Evolutionary conservation across 1,140 invertebrate species (phyloP).

Genomic region (Conus betulinus): DNA sequence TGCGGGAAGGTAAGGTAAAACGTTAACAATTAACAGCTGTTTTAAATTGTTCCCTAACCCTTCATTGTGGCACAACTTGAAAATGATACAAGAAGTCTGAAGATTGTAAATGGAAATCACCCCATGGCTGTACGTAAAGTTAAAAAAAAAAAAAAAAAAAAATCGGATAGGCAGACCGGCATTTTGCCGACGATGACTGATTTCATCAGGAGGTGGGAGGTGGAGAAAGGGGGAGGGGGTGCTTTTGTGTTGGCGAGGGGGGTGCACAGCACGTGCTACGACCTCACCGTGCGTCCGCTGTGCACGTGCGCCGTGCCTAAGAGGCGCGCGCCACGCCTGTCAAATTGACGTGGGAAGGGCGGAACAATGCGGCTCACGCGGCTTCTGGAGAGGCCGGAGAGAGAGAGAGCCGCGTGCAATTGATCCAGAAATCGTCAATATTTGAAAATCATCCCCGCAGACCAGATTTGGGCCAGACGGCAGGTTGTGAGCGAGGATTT

Average conservation of each 20-base stretch:
- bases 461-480: background rate
- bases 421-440: background rate
- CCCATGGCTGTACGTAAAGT: no score
- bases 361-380: background rate
- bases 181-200: no score
- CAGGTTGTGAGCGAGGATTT: background rate
- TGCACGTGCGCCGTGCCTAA: background rate
- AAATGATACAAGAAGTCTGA: no score
- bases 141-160: no score
- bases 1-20: no score
- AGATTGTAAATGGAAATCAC: no score
- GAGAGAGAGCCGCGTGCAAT: background rate
- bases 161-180: no score
- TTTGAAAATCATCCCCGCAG: slow-evolving; percentile 4
- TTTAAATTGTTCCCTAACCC: no score
- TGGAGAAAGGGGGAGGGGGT: no score
- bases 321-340: slow-evolving; percentile 1
- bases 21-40: no score
- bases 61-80: no score
- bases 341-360: background rate
- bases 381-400: background rate
- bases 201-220: no score
- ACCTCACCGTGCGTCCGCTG: background rate
- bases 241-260: background rate
- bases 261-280: background rate